These are phyloP conservation scores for Apotomis turbidana DNA, from an alignment of 2,888 invertebrate genomes.

Conservation along the genomic window DNA sequence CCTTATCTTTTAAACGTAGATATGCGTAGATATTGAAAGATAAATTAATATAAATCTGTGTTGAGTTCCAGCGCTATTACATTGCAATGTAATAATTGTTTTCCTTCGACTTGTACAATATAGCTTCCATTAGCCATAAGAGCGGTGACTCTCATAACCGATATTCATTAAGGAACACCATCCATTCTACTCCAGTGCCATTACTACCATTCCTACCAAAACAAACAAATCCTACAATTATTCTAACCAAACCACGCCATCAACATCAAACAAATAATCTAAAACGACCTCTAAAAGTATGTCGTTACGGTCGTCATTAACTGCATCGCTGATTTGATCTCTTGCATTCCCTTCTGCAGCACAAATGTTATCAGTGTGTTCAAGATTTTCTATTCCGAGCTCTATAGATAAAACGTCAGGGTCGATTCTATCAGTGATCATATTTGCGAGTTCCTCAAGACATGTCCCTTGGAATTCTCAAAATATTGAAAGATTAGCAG, in stretches of 20 bases:
- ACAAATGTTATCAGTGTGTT: constrained; percentile 49
- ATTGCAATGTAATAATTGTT: constrained; percentile 33
- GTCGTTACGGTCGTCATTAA: constrained; percentile 47
- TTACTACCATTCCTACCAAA: constrained; percentile 77
- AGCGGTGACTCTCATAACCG: constrained; percentile 72
- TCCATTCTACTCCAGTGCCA: constrained; percentile 75
- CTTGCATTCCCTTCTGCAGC: constrained; percentile 59
- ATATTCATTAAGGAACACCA: constrained; percentile 79
- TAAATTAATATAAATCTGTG: constrained; percentile 13
- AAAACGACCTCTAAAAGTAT: constrained; percentile 46
- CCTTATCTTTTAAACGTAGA: background rate
- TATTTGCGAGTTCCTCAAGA: constrained; percentile 38
- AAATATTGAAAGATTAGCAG: constrained; percentile 84
- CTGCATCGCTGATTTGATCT: constrained; percentile 54
- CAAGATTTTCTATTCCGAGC: constrained; percentile 49
- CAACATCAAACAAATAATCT: constrained; percentile 32
- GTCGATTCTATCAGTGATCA: constrained; percentile 40
- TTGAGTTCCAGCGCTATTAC: constrained; percentile 12
- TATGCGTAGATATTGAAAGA: background rate
- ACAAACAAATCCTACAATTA: constrained; percentile 82
- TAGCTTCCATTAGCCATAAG: constrained; percentile 58
- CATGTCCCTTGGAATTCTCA: constrained; percentile 75
- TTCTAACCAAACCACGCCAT: constrained; percentile 63
- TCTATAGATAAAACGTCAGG: constrained; percentile 48
- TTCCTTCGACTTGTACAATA: constrained; percentile 33